Conservation (phyloP, 1,140 invertebrate genomes). For the Paramacrobiotus metropolitanus region DNA sequence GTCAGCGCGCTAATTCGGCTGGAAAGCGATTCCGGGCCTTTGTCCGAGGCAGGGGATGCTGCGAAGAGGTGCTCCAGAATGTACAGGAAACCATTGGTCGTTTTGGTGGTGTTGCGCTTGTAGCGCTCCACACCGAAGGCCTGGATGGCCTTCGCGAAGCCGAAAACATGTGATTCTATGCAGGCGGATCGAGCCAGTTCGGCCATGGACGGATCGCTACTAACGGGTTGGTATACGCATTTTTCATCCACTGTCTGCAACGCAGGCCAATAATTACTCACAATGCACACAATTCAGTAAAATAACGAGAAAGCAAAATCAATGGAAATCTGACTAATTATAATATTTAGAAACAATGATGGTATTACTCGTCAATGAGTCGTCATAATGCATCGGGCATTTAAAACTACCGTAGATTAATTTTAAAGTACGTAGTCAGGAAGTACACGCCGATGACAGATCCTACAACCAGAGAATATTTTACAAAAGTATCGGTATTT, state of each 20-base stretch:
- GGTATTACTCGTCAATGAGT: too few species aligned
- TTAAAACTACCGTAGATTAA: too few species aligned
- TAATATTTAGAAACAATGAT: too few species aligned
- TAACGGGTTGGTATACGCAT: conserved; percentile 46
- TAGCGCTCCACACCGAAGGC: conserved; percentile 65
- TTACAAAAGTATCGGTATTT: too few species aligned
- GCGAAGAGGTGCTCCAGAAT: conserved; percentile 30
- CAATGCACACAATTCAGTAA: too few species aligned
- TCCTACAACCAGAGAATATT: too few species aligned
- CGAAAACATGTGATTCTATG: conserved; percentile 54
- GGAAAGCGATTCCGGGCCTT: neutral
- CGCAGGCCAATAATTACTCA: too few species aligned
- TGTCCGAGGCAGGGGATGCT: neutral
- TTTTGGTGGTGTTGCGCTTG: conserved; percentile 53
- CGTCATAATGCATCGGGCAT: too few species aligned
- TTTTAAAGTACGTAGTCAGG: too few species aligned
- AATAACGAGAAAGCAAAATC: conserved; percentile 10
- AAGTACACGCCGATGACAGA: too few species aligned
- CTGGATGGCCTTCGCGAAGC: conserved; percentile 59
- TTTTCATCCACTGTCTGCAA: conserved; percentile 61
- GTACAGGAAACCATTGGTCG: conserved; percentile 54
- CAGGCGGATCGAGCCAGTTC: conserved; percentile 50
- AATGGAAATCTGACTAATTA: too few species aligned
- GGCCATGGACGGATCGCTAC: conserved; percentile 44
- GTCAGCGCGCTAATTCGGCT: neutral